phyloP scores from a whole-genome alignment of 2,113 vertebrate species.

The Tringa solitaria region DNA sequence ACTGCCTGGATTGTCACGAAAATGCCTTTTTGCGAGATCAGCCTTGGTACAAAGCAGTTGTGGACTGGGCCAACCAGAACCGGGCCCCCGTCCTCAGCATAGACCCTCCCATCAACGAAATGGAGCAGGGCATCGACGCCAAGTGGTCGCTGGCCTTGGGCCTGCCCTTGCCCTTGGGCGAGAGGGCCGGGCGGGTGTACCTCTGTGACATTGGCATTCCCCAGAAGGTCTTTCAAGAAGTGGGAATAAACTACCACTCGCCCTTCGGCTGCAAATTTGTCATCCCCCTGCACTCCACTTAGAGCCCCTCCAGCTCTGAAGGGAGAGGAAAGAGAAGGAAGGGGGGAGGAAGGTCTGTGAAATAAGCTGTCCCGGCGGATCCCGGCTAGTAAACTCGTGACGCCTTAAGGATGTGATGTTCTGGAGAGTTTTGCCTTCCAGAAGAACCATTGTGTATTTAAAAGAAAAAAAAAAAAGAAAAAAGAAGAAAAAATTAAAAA shows the following conservation, averaged over 20 bases:
- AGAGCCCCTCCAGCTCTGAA: not conserved
- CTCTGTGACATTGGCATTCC: constrained; percentile 96
- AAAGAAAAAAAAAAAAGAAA: not conserved
- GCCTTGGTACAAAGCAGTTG: constrained; percentile 93
- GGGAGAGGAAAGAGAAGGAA: not conserved
- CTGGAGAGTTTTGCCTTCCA: constrained; percentile 38
- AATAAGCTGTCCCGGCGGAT: not conserved
- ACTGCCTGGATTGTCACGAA: constrained; percentile 96
- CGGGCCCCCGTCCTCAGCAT: constrained; percentile 93
- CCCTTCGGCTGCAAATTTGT: constrained; percentile 98
- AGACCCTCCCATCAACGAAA: constrained; percentile 88
- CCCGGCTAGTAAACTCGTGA: constrained; percentile 20
- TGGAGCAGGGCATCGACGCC: constrained; percentile 89
- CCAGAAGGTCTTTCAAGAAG: constrained; percentile 93
- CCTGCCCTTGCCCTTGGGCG: constrained; percentile 87
- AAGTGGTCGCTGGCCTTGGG: constrained; percentile 97
- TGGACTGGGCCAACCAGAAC: constrained; percentile 97
- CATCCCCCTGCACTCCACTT: constrained; percentile 92
- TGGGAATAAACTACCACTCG: constrained; percentile 94
- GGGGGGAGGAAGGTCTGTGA: not conserved
- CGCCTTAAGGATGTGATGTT: constrained; percentile 76
- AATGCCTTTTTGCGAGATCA: constrained; percentile 94
- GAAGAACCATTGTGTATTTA: constrained; percentile 2
- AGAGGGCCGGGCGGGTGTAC: constrained; percentile 90
- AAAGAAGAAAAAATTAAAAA: not conserved